Conservation (phyloP, 2,888 invertebrate genomes). For the Tenthredo mesomela region DNA sequence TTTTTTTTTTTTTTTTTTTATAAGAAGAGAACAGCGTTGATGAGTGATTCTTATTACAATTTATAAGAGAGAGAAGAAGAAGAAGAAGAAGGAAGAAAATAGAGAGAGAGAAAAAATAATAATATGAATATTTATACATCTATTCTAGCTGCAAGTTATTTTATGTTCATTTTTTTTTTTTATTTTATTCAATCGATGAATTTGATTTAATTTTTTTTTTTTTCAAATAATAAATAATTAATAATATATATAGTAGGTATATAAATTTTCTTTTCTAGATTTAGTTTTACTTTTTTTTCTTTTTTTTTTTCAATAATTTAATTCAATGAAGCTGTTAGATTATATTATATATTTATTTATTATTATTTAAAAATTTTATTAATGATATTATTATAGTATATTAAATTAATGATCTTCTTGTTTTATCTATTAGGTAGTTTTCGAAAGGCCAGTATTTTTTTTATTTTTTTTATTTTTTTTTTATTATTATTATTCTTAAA, state of each 20-base stretch:
- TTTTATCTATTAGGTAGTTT: neutral
- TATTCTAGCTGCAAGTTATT: neutral
- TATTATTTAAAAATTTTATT: neutral
- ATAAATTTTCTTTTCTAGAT: neutral
- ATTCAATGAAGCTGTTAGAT: neutral
- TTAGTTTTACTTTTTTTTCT: neutral
- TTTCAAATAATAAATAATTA: neutral
- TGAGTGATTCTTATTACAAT: neutral
- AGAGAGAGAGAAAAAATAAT: neutral
- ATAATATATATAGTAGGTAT: neutral
- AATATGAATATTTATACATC: neutral
- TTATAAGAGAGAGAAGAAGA: neutral
- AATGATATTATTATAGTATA: neutral
- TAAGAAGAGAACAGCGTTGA: neutral
- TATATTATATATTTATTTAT: neutral
- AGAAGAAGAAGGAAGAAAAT: neutral
- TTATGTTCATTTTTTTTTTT: neutral
- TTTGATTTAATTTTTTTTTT: neutral
- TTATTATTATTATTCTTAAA: neutral
- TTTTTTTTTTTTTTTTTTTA: neutral
- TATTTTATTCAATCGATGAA: neutral
- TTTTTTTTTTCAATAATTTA: neutral
- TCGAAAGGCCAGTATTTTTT: neutral
- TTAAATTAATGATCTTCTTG: neutral
- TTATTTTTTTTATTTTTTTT: too few species aligned